These are phyloP conservation scores for Hirtodrosophila confusa DNA, from an alignment of 2,888 invertebrate genomes.

Conservation along the genomic window DNA sequence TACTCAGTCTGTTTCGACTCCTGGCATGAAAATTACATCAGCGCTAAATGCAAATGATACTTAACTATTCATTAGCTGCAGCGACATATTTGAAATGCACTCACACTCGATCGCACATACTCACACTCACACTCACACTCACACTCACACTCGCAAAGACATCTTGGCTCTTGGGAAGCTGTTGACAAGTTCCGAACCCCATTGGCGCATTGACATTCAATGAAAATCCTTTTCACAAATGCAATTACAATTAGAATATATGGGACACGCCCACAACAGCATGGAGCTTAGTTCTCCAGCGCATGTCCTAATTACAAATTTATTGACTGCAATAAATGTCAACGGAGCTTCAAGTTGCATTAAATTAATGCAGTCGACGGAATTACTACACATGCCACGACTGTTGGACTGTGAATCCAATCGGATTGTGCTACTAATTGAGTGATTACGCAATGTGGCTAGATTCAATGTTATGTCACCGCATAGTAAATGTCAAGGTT, in stretches of 20 bases:
- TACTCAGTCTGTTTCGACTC: constrained; percentile 1
- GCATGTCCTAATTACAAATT: constrained; percentile 65
- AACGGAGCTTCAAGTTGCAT: constrained; percentile 48
- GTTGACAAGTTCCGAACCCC: constrained; percentile 48
- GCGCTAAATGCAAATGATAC: constrained; percentile 48
- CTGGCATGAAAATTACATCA: constrained; percentile 60
- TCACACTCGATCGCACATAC: not conserved
- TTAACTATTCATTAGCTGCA: constrained; percentile 62
- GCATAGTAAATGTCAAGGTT: not conserved
- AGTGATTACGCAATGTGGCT: constrained; percentile 5
- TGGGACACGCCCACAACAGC: constrained; percentile 20
- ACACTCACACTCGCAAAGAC: constrained; percentile 7
- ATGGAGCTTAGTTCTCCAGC: constrained; percentile 4
- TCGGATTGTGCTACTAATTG: constrained; percentile 12
- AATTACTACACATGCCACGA: constrained; percentile 19
- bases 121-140: constrained; percentile 4
- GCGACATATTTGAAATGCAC: constrained; percentile 50
- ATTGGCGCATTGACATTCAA: constrained; percentile 45
- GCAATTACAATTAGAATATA: constrained; percentile 42
- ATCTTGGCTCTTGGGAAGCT: constrained; percentile 36
- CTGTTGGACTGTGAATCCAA: constrained; percentile 4
- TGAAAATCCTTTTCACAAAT: constrained; percentile 37
- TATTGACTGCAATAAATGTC: constrained; percentile 75
- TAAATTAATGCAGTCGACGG: constrained; percentile 40
- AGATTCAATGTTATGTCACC: constrained; percentile 5